phyloP scores from a whole-genome alignment of 2,888 invertebrate genomes.

The Strigamia maritima region DNA sequence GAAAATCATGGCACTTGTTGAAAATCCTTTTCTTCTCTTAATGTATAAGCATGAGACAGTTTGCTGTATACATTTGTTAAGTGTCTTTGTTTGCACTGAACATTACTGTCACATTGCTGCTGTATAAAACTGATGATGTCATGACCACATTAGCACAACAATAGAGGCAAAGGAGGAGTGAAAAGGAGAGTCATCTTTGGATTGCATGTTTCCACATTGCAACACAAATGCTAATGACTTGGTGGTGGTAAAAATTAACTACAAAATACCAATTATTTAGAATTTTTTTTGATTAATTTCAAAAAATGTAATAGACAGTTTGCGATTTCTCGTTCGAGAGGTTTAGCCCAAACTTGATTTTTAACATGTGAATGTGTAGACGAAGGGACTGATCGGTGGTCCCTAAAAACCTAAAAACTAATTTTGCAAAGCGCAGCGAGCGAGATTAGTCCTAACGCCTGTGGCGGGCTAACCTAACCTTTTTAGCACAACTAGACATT shows the following conservation, averaged over 20 bases:
- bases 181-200: not conserved
- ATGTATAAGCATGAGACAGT: not conserved
- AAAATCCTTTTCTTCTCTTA: not conserved
- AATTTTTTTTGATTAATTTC: no score
- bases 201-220: not conserved
- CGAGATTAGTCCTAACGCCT: no score
- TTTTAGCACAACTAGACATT: no score
- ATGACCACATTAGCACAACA: conserved; percentile 17
- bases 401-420: no score
- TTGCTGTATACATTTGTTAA: not conserved
- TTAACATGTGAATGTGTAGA: no score
- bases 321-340: no score
- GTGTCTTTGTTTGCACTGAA: conserved; percentile 20
- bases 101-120: not conserved
- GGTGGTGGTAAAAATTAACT: not conserved
- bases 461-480: no score
- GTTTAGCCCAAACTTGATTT: no score
- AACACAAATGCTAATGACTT: not conserved
- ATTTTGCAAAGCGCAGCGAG: no score
- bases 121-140: not conserved
- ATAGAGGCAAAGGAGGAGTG: not conserved
- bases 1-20: not conserved
- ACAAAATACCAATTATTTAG: no score
- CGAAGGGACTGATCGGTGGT: no score
- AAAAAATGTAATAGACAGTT: no score